Percentiles rank a stretch among this genome's conserved stretches.
Conservation (phyloP, 2,888 invertebrate species). For the Steinernema hermaphroditum region DNA sequence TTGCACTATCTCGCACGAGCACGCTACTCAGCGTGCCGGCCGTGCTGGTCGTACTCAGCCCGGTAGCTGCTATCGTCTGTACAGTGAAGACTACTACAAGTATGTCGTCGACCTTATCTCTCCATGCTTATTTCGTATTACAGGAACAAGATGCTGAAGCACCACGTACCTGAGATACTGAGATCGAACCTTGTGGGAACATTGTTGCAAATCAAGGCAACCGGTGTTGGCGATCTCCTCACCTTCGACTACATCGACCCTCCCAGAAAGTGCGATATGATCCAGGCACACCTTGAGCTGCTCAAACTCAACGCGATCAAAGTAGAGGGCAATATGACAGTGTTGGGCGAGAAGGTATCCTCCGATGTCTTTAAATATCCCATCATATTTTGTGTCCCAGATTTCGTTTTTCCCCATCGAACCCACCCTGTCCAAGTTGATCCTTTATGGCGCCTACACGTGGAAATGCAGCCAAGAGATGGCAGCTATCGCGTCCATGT, state of each 20-base stretch:
- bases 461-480: slow-evolving; percentile 91
- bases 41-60: slow-evolving; percentile 20
- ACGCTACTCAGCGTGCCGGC: neutral
- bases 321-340: neutral
- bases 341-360: neutral
- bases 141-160: slow-evolving; percentile 11
- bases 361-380: neutral
- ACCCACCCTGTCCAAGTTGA: slow-evolving; percentile 92
- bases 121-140: neutral
- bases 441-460: slow-evolving; percentile 96
- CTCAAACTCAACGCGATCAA: slow-evolving; percentile 12
- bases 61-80: slow-evolving; percentile 3
- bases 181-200: slow-evolving; percentile 3
- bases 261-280: neutral
- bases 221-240: neutral
- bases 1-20: slow-evolving; percentile 6
- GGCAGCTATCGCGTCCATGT: slow-evolving; percentile 93
- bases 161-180: slow-evolving; percentile 17
- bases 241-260: slow-evolving; percentile 18
- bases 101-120: neutral
- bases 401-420: slow-evolving; percentile 99
- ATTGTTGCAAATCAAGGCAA: slow-evolving; percentile 11
- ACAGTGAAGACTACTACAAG: slow-evolving; percentile 10
- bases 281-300: slow-evolving; percentile 11
- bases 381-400: slow-evolving; percentile 69